These are phyloP conservation scores for Slavum lentiscoides DNA, from an alignment of 2,888 invertebrate genomes.

Conservation along the genomic window DNA sequence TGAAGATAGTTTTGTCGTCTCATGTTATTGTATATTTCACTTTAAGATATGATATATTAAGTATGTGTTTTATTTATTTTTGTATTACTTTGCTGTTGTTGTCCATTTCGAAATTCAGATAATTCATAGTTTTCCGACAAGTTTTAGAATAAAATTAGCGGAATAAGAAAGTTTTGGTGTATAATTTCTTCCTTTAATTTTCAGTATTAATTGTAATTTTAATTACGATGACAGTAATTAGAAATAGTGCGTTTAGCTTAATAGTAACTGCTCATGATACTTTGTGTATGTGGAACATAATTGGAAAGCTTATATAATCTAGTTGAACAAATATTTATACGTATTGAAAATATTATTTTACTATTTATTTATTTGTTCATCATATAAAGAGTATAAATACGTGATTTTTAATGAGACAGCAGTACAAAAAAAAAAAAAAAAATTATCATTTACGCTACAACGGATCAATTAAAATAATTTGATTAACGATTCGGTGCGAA, in stretches of 20 bases:
- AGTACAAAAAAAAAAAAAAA: too few relatives aligned
- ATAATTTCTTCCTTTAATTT: neutral
- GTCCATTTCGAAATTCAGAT: neutral
- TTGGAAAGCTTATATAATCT: neutral
- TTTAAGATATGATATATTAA: neutral
- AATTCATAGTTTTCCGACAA: neutral
- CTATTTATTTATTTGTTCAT: too few relatives aligned
- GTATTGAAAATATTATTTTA: too few relatives aligned
- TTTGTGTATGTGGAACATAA: neutral
- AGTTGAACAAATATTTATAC: too few relatives aligned
- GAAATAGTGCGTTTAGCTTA: neutral
- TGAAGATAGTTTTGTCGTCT: neutral
- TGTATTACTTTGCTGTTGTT: neutral
- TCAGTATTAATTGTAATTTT: conserved; percentile 3
- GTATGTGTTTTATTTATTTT: neutral
- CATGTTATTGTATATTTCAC: neutral
- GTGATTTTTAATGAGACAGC: too few relatives aligned
- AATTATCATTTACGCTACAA: too few relatives aligned
- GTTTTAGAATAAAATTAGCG: neutral
- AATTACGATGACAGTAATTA: neutral
- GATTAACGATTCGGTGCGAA: too few relatives aligned
- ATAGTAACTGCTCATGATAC: neutral
- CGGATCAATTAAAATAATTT: too few relatives aligned
- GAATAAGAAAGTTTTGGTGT: neutral
- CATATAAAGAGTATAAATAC: too few relatives aligned